These are phyloP conservation scores for Tachina fera DNA, from an alignment of 2,888 invertebrate species.

Conservation along the genomic window DNA sequence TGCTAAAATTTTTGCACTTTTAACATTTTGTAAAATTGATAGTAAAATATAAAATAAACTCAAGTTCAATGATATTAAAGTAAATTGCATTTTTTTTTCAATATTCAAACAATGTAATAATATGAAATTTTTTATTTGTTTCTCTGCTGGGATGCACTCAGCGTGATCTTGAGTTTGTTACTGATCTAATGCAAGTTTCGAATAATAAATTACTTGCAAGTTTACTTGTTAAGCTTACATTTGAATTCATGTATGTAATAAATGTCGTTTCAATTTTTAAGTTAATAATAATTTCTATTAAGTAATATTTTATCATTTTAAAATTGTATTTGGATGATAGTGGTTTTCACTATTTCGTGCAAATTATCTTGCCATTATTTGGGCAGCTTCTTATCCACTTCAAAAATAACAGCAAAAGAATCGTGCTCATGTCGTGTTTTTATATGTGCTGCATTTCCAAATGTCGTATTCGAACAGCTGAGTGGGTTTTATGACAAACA, in stretches of 20 bases:
- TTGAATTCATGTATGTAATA: neutral
- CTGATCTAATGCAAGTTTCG: conserved; percentile 6
- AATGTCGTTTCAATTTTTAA: neutral
- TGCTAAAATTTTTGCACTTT: conserved; percentile 74
- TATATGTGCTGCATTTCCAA: no score
- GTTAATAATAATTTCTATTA: neutral
- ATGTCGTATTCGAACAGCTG: no score
- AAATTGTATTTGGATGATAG: no score
- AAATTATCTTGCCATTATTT: no score
- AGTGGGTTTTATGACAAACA: no score
- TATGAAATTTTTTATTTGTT: neutral
- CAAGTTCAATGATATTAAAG: neutral
- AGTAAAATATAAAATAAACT: neutral
- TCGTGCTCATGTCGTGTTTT: no score
- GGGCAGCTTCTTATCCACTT: no score
- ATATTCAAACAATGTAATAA: neutral
- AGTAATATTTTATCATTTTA: neutral
- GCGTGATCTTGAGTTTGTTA: conserved; percentile 22
- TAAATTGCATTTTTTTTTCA: conserved; percentile 1
- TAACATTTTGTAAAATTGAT: neutral
- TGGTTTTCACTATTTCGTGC: no score
- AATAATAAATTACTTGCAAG: neutral
- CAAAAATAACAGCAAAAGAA: no score
- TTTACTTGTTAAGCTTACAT: neutral
- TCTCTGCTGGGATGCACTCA: neutral